A percentile compares a stretch with the other conserved stretches of the same genome.
Conservation (phyloP, 2,888 invertebrate species). For the Neria commutata region DNA sequence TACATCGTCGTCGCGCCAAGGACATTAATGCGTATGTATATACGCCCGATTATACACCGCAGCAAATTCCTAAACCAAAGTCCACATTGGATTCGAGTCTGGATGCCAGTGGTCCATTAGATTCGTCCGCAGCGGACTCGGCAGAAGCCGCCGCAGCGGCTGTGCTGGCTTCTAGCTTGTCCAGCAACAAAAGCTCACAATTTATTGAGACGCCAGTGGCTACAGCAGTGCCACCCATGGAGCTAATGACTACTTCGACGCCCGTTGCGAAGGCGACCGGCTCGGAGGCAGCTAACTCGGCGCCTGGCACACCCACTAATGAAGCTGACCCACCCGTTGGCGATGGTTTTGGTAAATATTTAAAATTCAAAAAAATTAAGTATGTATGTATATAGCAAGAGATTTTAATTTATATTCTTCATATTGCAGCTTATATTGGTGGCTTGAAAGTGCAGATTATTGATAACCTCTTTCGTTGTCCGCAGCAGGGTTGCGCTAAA, state of each 20-base stretch:
- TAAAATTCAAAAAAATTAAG: background rate
- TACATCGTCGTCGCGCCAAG: constrained; percentile 64
- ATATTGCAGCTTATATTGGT: constrained; percentile 64
- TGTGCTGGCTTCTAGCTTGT: constrained; percentile 4
- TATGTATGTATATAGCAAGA: background rate
- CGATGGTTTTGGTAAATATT: constrained; percentile 54
- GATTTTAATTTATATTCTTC: background rate
- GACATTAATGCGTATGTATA: constrained; percentile 60
- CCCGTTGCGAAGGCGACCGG: constrained; percentile 13
- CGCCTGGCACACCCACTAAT: background rate
- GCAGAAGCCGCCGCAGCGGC: constrained; percentile 27
- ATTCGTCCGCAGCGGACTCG: constrained; percentile 26
- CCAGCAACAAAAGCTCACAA: constrained; percentile 28
- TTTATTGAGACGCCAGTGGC: constrained; percentile 55
- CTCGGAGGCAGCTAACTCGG: background rate
- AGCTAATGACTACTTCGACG: constrained; percentile 50
- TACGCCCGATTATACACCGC: constrained; percentile 58
- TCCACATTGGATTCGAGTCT: constrained; percentile 38
- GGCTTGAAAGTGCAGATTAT: constrained; percentile 72
- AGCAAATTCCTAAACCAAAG: constrained; percentile 44
- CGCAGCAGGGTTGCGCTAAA: constrained; percentile 83
- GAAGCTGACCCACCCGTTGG: background rate
- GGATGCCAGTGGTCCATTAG: constrained; percentile 23
- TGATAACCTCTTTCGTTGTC: constrained; percentile 74
- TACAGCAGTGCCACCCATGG: constrained; percentile 52